Conservation (phyloP, 53 echinoderm and acorn worm genomes). For the Astropecten irregularis region DNA sequence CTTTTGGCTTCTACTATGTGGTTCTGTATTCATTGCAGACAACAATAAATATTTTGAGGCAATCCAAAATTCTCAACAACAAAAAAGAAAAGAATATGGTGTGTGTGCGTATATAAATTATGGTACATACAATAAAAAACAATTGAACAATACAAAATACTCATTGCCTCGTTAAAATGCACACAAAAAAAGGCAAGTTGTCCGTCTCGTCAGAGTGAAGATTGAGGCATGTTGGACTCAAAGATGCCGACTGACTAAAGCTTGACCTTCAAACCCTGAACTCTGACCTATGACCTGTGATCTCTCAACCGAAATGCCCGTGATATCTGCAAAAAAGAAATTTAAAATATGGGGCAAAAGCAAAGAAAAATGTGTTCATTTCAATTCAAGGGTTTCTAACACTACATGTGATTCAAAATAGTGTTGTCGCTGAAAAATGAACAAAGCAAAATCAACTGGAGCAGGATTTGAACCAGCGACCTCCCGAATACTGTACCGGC, state of each 20-base stretch:
- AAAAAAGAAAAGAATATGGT: no score
- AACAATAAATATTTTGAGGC: no score
- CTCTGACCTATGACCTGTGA: constrained; percentile 73
- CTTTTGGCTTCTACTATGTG: no score
- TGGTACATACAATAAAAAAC: not conserved
- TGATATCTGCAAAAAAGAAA: constrained; percentile 58
- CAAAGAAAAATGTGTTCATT: not conserved
- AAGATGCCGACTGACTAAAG: not conserved
- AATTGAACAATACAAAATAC: no score
- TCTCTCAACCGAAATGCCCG: constrained; percentile 81
- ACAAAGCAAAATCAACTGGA: no score
- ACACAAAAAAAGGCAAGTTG: constrained; percentile 1
- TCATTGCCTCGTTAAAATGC: not conserved
- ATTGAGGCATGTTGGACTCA: not conserved
- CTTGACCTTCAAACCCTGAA: constrained; percentile 9
- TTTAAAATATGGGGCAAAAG: not conserved
- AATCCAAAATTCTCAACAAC: no score
- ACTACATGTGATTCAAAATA: no score
- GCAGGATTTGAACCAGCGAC: no score
- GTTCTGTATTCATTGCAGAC: no score
- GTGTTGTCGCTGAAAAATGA: no score
- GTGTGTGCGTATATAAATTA: not conserved
- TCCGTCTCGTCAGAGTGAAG: not conserved
- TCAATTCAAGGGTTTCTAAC: no score
- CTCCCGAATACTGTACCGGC: no score